Evolutionary conservation across 2,888 invertebrate species (phyloP), one percentile per base, ranked within the genome.

Genomic region (Brenthis ino): DNA sequence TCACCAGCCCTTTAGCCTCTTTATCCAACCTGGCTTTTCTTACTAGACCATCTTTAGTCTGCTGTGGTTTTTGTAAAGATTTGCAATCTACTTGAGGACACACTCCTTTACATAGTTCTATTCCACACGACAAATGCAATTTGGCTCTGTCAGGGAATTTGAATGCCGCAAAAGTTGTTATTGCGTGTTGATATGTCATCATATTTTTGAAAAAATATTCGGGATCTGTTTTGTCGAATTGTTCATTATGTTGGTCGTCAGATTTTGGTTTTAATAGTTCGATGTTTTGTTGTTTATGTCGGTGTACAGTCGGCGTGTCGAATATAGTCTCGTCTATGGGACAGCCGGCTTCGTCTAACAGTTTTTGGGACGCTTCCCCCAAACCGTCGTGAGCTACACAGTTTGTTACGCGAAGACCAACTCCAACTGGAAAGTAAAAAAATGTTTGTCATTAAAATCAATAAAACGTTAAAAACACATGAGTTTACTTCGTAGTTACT

Each of bases 81-180:
- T 83, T 89, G 71, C 93, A 93, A 73, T 93, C 93, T 57, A 96
- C 95, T 79, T 93, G 86, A 0, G 95, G 95, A 80, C 97, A 97
- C 72, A 89, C 92, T 63, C 95, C 95, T 84, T 95, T 95, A 80
- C 97, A 97, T n/a, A 97, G 86, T 76, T 96, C 95, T 56, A 97
- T 93, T 20, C 95, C 95, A 84, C 97, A 97, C n/a, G 95, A 95
- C 57, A 97, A 88, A 84, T 97, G 97, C 54, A 97, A 86, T 72
- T 96, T 94, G 71, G 96, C 96, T 73, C 96, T 93, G 79, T 96
- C 96, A 4, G 97, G 97, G 85, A 97, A 97, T 80, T 96, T 96
- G 80, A 97, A 97, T 5, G 97, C 97, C 1, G 96, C 95, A 87
- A 97, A 97, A 20, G 95, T 95, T 0, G 96, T 93, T 1, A 92